These are phyloP conservation scores for Syrista parreyssii DNA, from an alignment of 2,888 invertebrate species.

Conservation along the genomic window DNA sequence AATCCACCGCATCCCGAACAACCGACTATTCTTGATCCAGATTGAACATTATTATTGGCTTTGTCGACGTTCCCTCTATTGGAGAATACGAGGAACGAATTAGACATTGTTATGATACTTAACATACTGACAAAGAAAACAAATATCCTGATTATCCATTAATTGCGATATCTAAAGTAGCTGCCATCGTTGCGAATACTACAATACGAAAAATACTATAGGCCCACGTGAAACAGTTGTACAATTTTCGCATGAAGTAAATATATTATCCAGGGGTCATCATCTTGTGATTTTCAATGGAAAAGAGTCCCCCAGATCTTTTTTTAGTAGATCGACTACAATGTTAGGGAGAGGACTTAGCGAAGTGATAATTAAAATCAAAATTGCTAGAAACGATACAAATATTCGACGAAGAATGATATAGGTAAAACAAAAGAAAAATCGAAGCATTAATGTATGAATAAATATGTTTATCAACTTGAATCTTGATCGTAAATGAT, in stretches of 20 bases:
- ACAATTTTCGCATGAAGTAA: not conserved
- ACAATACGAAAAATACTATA: not conserved
- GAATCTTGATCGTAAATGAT: not conserved
- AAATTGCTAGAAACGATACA: not conserved
- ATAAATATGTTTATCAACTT: not conserved
- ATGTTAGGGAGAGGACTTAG: not conserved
- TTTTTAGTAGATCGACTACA: not conserved
- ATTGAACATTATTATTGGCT: not conserved
- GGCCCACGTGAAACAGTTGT: not conserved
- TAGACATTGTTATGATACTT: not conserved
- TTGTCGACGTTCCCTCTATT: not conserved
- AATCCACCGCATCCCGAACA: not conserved
- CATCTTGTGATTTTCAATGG: not conserved
- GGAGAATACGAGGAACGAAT: not conserved
- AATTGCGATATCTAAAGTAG: not conserved
- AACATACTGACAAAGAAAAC: not conserved
- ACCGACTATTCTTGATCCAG: not conserved
- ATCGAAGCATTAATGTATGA: not conserved
- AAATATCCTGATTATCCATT: not conserved
- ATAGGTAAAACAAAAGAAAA: not conserved
- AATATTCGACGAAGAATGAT: not conserved
- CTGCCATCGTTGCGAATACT: not conserved
- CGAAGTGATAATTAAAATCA: not conserved
- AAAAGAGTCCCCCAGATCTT: not conserved
- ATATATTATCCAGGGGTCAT: not conserved